phyloP scores from a whole-genome alignment of 2,113 vertebrate genomes.

The Camelus bactrianus region DNA sequence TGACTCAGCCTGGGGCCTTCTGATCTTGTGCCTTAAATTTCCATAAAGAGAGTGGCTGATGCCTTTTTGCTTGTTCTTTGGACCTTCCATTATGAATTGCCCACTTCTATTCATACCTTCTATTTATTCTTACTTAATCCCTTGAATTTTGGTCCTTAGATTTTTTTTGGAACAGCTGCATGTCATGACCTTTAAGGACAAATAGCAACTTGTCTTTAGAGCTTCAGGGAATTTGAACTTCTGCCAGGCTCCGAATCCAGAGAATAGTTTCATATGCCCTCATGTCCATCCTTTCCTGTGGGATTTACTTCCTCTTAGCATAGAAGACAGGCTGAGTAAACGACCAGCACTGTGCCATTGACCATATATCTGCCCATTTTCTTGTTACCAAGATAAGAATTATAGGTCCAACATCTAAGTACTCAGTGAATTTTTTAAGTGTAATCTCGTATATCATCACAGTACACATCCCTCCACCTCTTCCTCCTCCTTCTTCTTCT shows the following conservation, averaged over 20 bases:
- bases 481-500: background rate
- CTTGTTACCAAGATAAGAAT: background rate
- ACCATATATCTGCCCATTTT: background rate
- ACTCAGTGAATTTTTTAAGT: background rate
- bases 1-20: background rate
- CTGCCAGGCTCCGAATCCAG: conserved; percentile 7
- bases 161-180: conserved; percentile 48
- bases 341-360: background rate
- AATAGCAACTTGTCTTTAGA: conserved; percentile 66
- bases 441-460: background rate
- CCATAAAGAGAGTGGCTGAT: background rate
- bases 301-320: background rate
- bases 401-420: background rate
- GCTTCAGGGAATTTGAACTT: conserved; percentile 61
- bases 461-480: background rate
- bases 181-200: conserved; percentile 75
- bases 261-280: conserved; percentile 29
- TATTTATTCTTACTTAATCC: conserved; percentile 68
- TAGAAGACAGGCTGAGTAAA: background rate
- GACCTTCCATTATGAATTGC: background rate
- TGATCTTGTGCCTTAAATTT: background rate
- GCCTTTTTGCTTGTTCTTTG: background rate
- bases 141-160: conserved; percentile 44
- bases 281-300: background rate
- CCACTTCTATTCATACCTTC: conserved; percentile 10